A percentile compares a stretch with the other conserved stretches of the same genome.
phyloP scores from a whole-genome alignment of 2,888 invertebrate species.

The Zelleria hepariella region DNA sequence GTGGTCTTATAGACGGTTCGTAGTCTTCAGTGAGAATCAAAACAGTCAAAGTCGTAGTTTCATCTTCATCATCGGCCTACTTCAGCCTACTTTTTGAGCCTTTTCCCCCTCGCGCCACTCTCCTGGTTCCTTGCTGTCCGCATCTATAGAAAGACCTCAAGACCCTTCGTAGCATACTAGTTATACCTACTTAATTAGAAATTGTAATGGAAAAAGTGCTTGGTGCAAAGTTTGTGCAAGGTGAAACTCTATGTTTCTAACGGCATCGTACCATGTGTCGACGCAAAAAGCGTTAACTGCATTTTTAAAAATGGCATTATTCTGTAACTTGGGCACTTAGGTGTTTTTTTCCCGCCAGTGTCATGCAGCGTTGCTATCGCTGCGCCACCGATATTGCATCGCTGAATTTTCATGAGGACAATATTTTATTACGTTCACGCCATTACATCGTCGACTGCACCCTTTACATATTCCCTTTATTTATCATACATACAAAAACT shows the following conservation, averaged over 20 bases:
- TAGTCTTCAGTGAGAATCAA: background rate
- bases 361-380: background rate
- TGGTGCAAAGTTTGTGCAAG: background rate
- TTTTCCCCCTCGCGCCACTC: too few species aligned
- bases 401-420: slow-evolving; percentile 65
- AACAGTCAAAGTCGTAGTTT: background rate
- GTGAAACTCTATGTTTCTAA: background rate
- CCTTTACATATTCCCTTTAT: slow-evolving; percentile 49
- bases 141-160: too few species aligned
- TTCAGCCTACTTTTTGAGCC: too few species aligned
- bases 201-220: background rate
- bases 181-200: too few species aligned
- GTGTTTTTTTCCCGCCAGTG: background rate
- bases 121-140: too few species aligned
- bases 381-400: slow-evolving; percentile 29
- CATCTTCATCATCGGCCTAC: too few species aligned
- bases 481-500: slow-evolving; percentile 51
- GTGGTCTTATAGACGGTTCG: slow-evolving; percentile 42
- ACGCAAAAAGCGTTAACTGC: slow-evolving; percentile 1
- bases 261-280: slow-evolving; percentile 2
- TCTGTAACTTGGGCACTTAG: background rate
- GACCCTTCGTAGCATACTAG: too few species aligned
- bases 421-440: slow-evolving; percentile 55
- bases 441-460: slow-evolving; percentile 35
- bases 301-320: background rate